phyloP scores from a whole-genome alignment of 2,888 invertebrate species.

The Aradus depressus region DNA sequence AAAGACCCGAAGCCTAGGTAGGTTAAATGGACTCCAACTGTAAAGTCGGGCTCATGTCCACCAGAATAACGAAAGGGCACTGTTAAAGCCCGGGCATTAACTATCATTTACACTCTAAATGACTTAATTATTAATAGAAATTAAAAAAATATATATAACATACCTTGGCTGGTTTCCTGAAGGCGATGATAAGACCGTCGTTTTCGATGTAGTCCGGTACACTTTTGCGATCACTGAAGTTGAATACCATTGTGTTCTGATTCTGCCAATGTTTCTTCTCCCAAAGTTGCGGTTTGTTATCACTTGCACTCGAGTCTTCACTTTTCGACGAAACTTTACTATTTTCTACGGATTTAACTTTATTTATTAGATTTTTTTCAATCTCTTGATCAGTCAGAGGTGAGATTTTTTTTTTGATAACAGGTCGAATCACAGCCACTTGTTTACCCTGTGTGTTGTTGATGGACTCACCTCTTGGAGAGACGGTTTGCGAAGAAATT shows the following conservation, averaged over 20 bases:
- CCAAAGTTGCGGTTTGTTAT: constrained; percentile 33
- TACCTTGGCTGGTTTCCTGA: constrained; percentile 62
- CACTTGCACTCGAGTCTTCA: constrained; percentile 13
- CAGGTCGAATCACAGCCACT: constrained; percentile 43
- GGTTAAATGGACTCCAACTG: too few relatives aligned
- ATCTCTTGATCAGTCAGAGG: constrained; percentile 50
- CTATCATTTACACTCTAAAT: too few relatives aligned
- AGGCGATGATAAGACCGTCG: constrained; percentile 64
- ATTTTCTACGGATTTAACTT: constrained; percentile 49
- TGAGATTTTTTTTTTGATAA: constrained; percentile 38
- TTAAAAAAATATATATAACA: too few relatives aligned
- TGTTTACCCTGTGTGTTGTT: constrained; percentile 38
- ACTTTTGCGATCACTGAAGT: constrained; percentile 72
- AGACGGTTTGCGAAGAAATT: constrained; percentile 7
- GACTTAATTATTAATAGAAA: too few relatives aligned
- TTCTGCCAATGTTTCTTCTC: constrained; percentile 43
- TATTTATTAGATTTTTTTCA: constrained; percentile 57
- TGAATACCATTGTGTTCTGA: constrained; percentile 70
- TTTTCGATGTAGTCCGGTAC: constrained; percentile 87
- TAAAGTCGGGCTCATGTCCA: too few relatives aligned
- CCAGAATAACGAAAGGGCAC: too few relatives aligned
- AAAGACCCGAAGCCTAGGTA: too few relatives aligned
- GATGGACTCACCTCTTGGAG: background rate
- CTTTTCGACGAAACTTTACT: constrained; percentile 11
- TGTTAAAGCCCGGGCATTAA: too few relatives aligned